Conservation (phyloP, 2,888 invertebrate genomes). For the Tipula helvola region DNA sequence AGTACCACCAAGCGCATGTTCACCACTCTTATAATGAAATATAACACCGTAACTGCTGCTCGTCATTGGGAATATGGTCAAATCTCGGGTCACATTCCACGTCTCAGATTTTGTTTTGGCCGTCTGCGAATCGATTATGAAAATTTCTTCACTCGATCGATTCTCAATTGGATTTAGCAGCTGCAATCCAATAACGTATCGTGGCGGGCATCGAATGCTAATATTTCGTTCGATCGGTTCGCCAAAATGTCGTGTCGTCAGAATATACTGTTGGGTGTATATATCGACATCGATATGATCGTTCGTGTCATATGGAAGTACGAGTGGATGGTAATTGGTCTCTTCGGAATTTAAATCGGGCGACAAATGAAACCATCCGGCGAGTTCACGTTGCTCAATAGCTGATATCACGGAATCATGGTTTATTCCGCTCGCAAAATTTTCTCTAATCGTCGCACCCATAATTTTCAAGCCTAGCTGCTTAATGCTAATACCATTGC, state of each 20-base stretch:
- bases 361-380: slow-evolving; percentile 78
- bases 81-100: slow-evolving; percentile 72
- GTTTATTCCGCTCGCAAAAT: slow-evolving; percentile 74
- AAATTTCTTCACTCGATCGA: slow-evolving; percentile 72
- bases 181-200: slow-evolving; percentile 79
- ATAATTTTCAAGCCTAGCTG: slow-evolving; percentile 72
- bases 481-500: slow-evolving; percentile 81
- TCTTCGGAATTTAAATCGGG: slow-evolving; percentile 52
- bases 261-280: slow-evolving; percentile 66
- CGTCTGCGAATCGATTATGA: slow-evolving; percentile 62
- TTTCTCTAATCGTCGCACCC: slow-evolving; percentile 69
- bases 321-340: slow-evolving; percentile 58
- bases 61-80: slow-evolving; percentile 81
- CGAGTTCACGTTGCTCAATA: slow-evolving; percentile 76
- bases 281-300: slow-evolving; percentile 49
- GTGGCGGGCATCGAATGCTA: slow-evolving; percentile 58
- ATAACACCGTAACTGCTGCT: slow-evolving; percentile 73
- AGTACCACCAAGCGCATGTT: slow-evolving; percentile 64
- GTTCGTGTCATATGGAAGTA: slow-evolving; percentile 52
- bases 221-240: slow-evolving; percentile 45
- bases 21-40: slow-evolving; percentile 67
- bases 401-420: slow-evolving; percentile 83
- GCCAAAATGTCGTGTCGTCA: slow-evolving; percentile 53
- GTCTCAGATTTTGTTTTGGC: slow-evolving; percentile 49
- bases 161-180: slow-evolving; percentile 83